phyloP scores from a whole-genome alignment of 2,113 vertebrate genomes.

The Chionis minor region DNA sequence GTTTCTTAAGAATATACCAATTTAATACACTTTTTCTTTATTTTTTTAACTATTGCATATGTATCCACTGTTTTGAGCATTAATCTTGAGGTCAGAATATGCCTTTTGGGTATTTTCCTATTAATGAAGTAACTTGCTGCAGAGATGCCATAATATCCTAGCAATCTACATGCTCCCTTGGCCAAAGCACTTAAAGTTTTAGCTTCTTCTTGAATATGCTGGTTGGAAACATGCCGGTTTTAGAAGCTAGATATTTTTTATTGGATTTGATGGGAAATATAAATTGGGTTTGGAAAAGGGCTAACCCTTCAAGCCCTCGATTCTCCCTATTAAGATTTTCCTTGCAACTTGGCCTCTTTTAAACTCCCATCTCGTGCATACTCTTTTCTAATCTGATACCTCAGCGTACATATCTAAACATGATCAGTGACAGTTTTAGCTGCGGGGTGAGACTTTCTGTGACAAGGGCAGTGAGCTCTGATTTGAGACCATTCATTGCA shows the following conservation, averaged over 20 bases:
- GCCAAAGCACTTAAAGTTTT: slow-evolving; percentile 46
- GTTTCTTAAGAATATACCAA: background rate
- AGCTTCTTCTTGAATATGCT: slow-evolving; percentile 38
- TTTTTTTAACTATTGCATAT: background rate
- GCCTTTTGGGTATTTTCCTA: slow-evolving; percentile 59
- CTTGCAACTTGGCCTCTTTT: slow-evolving; percentile 84
- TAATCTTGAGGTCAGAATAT: slow-evolving; percentile 35
- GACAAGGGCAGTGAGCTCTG: slow-evolving; percentile 92
- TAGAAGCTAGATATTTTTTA: slow-evolving; percentile 61
- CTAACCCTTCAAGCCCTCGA: slow-evolving; percentile 40
- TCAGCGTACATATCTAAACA: slow-evolving; percentile 83
- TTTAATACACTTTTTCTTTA: background rate
- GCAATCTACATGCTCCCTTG: slow-evolving; percentile 17
- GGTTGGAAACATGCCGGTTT: slow-evolving; percentile 25
- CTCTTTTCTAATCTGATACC: slow-evolving; percentile 83
- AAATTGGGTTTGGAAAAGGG: slow-evolving; percentile 71
- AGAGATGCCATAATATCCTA: slow-evolving; percentile 29
- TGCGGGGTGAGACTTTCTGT: slow-evolving; percentile 88
- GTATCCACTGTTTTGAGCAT: background rate
- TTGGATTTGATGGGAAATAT: slow-evolving; percentile 69
- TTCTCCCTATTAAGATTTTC: slow-evolving; percentile 78
- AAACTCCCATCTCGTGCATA: slow-evolving; percentile 80
- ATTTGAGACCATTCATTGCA: slow-evolving; percentile 96
- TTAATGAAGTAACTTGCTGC: slow-evolving; percentile 63
- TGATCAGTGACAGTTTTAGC: slow-evolving; percentile 89